Evolutionary conservation across 2,113 vertebrate genomes (phyloP).

Genomic region (Mastomys coucha): DNA sequence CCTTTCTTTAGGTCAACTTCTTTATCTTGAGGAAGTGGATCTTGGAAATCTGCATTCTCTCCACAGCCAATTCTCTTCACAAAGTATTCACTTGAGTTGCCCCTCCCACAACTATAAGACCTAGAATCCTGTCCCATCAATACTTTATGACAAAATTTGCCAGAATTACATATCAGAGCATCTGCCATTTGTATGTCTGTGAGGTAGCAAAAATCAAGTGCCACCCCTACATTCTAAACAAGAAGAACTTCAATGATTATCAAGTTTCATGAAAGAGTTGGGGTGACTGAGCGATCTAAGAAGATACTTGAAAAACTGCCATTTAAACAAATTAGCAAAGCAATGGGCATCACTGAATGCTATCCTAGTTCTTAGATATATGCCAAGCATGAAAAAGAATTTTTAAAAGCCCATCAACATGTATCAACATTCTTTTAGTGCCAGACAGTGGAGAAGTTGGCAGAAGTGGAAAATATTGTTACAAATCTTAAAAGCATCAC

Average conservation of each 20-base stretch:
- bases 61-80: background rate
- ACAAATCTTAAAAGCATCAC: background rate
- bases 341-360: background rate
- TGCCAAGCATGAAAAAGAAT: background rate
- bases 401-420: background rate
- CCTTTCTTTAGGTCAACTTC: background rate
- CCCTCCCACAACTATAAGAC: background rate
- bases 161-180: background rate
- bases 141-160: background rate
- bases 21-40: background rate
- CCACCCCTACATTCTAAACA: background rate
- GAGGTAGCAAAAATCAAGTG: background rate
- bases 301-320: background rate
- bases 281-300: background rate
- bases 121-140: background rate
- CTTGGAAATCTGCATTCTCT: background rate
- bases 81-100: background rate
- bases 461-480: background rate
- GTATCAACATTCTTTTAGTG: background rate
- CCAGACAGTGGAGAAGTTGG: background rate
- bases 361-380: background rate
- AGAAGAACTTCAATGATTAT: background rate
- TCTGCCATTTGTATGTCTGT: background rate
- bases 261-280: background rate
- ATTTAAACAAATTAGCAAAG: background rate